Evolutionary conservation across 2,797 vertebrate genomes (phyloP).

Genomic region (Nannoperca australis): DNA sequence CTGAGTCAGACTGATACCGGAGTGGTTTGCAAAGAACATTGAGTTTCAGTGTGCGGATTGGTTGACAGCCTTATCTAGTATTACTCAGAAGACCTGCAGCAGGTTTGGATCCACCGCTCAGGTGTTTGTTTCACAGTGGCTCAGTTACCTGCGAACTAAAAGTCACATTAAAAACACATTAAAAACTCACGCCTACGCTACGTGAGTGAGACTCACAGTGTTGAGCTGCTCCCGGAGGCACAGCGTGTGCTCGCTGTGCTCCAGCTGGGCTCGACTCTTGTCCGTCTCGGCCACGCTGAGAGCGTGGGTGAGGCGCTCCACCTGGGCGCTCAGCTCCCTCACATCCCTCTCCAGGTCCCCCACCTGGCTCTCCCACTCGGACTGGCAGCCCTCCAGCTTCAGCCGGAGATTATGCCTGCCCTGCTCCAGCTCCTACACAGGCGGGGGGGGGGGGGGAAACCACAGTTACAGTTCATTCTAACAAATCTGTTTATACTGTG

Average conservation of each 20-base stretch:
- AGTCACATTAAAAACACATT: too few species aligned
- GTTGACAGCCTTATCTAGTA: slow-evolving; percentile 47
- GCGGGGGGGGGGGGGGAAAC: too few species aligned
- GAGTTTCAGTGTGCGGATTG: slow-evolving; percentile 51
- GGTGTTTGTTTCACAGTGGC: slow-evolving; percentile 52
- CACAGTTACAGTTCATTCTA: not conserved
- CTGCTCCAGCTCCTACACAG: slow-evolving; percentile 85
- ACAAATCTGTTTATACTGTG: not conserved
- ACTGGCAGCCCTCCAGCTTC: slow-evolving; percentile 82
- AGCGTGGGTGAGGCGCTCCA: slow-evolving; percentile 75
- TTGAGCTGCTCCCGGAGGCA: slow-evolving; percentile 81
- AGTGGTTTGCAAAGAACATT: slow-evolving; percentile 20
- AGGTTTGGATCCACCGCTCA: slow-evolving; percentile 20
- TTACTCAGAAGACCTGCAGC: slow-evolving; percentile 32
- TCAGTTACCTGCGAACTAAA: slow-evolving; percentile 1
- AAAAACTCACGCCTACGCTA: not conserved
- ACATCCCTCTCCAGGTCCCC: slow-evolving; percentile 85
- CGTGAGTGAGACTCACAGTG: slow-evolving; percentile 73
- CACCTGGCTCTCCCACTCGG: slow-evolving; percentile 87
- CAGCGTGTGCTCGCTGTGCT: slow-evolving; percentile 77
- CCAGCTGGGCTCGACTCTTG: slow-evolving; percentile 70
- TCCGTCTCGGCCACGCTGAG: slow-evolving; percentile 78
- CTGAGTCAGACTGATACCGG: slow-evolving; percentile 46
- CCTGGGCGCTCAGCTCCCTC: slow-evolving; percentile 77
- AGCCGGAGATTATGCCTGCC: slow-evolving; percentile 80